A percentile compares a stretch with the other conserved stretches of the same genome.
phyloP scores from a whole-genome alignment of 2,113 vertebrate species.

The Podarcis cretensis region DNA sequence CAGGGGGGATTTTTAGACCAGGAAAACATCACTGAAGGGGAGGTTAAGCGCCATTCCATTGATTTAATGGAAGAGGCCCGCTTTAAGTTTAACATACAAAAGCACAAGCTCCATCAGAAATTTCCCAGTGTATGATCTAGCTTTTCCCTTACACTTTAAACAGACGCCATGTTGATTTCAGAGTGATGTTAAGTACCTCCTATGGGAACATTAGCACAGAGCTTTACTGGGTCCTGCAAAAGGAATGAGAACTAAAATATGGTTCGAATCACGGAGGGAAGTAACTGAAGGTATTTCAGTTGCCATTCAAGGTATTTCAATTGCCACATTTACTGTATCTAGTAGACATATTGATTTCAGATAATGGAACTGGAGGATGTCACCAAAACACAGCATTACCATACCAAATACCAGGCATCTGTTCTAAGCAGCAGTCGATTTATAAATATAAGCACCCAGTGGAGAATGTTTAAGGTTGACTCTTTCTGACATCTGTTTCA shows the following conservation, averaged over 20 bases:
- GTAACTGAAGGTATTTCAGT: background rate
- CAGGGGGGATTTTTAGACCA: background rate
- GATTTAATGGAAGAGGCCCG: too few relatives aligned
- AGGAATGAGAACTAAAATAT: background rate
- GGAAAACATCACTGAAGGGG: background rate
- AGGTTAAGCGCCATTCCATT: too few relatives aligned
- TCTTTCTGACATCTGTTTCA: background rate
- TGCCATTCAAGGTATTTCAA: background rate
- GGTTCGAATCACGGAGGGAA: background rate
- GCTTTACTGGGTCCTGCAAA: background rate
- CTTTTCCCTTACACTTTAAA: background rate
- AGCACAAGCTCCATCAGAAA: too few relatives aligned
- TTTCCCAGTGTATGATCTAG: background rate
- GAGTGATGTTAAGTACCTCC: background rate
- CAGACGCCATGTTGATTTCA: background rate
- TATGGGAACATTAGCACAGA: background rate
- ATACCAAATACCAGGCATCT: background rate
- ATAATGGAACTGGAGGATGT: background rate
- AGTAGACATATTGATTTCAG: background rate
- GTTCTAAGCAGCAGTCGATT: background rate
- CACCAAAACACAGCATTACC: background rate
- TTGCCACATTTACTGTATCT: background rate
- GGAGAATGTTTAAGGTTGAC: background rate
- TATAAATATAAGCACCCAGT: background rate
- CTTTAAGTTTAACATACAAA: too few relatives aligned